Conservation (phyloP, 2,113 vertebrate species). For the Paradoxurus hermaphroditus region DNA sequence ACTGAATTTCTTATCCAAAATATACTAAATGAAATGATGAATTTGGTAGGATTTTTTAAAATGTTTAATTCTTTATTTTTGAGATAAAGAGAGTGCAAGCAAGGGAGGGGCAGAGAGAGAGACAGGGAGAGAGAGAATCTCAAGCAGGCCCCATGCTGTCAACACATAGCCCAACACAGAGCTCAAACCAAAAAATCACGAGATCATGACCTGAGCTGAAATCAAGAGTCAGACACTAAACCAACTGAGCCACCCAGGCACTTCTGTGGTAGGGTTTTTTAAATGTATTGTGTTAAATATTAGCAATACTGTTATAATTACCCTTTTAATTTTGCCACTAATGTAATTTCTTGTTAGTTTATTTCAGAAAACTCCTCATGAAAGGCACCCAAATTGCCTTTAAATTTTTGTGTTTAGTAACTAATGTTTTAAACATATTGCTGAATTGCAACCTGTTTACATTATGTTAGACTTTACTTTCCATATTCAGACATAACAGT, state of each 20-base stretch:
- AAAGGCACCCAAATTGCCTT: not conserved
- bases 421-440: not conserved
- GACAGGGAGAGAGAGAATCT: too few relatives aligned
- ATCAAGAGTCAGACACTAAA: too few relatives aligned
- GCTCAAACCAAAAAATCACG: too few relatives aligned
- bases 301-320: not conserved
- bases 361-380: not conserved
- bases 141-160: too few relatives aligned
- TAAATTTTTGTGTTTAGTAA: not conserved
- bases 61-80: too few relatives aligned
- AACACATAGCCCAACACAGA: too few relatives aligned
- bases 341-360: not conserved
- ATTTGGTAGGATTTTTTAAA: not conserved
- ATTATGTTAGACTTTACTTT: not conserved
- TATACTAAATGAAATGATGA: not conserved
- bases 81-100: too few relatives aligned
- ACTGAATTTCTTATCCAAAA: not conserved
- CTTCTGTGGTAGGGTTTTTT: not conserved
- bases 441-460: not conserved
- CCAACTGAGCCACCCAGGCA: too few relatives aligned
- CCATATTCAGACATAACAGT: not conserved
- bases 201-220: too few relatives aligned
- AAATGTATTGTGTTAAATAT: not conserved
- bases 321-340: not conserved
- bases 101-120: too few relatives aligned